These are phyloP conservation scores for Eleginops maclovinus DNA, from an alignment of 2,113 vertebrate genomes.

Conservation along the genomic window DNA sequence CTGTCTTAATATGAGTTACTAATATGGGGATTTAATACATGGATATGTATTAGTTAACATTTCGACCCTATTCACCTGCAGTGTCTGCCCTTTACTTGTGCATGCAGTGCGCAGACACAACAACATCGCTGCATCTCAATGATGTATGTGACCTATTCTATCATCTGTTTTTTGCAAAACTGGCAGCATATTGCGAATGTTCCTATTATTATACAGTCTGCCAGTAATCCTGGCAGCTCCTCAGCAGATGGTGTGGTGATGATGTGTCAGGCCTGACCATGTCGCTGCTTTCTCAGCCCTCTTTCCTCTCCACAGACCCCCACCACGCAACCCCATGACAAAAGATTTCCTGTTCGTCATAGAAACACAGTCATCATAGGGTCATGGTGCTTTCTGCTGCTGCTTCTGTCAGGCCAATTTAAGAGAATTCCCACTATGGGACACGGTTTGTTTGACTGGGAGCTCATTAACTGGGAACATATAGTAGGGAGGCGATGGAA, in stretches of 20 bases:
- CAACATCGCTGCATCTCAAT: neutral
- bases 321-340: conserved; percentile 67
- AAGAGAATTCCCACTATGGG: conserved; percentile 52
- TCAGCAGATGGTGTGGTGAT: conserved; percentile 78
- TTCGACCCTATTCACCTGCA: no score
- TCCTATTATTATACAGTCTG: conserved; percentile 54
- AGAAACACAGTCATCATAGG: conserved; percentile 67
- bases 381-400: conserved; percentile 45
- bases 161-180: conserved; percentile 39
- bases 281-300: conserved; percentile 63
- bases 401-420: conserved; percentile 58
- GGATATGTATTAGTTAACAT: no score
- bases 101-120: neutral
- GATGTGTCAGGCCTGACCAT: conserved; percentile 56
- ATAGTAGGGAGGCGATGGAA: conserved; percentile 6
- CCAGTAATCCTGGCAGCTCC: conserved; percentile 62
- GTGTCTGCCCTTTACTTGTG: neutral
- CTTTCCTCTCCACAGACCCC: conserved; percentile 69
- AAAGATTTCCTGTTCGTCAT: conserved; percentile 78
- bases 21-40: no score
- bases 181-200: conserved; percentile 42
- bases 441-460: conserved; percentile 46
- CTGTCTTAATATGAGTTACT: no score
- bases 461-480: conserved; percentile 51
- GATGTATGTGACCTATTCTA: conserved; percentile 16